phyloP scores from a whole-genome alignment of 2,113 vertebrate species.

The Corythaeola cristata region DNA sequence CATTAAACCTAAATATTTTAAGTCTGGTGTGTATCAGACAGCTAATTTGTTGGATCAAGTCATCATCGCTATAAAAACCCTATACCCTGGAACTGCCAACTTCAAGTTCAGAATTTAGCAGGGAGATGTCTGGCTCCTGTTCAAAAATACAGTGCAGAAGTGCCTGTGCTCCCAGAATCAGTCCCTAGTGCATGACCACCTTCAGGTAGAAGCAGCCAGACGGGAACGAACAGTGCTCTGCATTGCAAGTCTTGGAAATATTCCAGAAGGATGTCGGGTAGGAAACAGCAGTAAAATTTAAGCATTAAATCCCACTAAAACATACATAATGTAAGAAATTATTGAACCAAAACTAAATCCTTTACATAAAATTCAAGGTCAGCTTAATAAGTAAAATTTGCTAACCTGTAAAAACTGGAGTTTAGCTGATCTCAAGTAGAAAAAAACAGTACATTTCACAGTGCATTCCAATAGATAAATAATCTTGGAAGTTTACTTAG shows the following conservation, averaged over 20 bases:
- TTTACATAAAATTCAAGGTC: conserved; percentile 8
- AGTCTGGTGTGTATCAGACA: conserved; percentile 55
- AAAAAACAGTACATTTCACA: not conserved
- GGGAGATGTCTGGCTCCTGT: conserved; percentile 14
- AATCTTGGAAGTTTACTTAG: not conserved
- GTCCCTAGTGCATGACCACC: conserved; percentile 27
- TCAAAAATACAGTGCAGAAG: not conserved
- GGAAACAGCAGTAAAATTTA: conserved; percentile 16
- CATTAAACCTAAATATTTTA: conserved; percentile 69
- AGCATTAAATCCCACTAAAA: not conserved
- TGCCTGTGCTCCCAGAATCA: conserved; percentile 8
- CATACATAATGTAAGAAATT: not conserved
- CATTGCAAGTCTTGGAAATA: conserved; percentile 43
- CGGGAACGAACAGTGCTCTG: not conserved
- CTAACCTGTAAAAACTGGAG: not conserved
- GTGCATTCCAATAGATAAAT: not conserved
- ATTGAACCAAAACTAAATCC: not conserved
- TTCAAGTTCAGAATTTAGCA: conserved; percentile 38
- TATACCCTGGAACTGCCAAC: conserved; percentile 33
- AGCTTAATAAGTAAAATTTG: not conserved
- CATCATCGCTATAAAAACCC: conserved; percentile 47
- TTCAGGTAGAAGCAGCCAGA: conserved; percentile 41
- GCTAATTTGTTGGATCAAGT: conserved; percentile 61
- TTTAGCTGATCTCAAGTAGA: not conserved
- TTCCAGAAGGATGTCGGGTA: not conserved